Percentiles rank a stretch among this genome's conserved stretches.
Evolutionary conservation across 30 jellyfish, hydroid and myxozoan species (phyloP).

Genomic region (Turritopsis dohrnii): DNA sequence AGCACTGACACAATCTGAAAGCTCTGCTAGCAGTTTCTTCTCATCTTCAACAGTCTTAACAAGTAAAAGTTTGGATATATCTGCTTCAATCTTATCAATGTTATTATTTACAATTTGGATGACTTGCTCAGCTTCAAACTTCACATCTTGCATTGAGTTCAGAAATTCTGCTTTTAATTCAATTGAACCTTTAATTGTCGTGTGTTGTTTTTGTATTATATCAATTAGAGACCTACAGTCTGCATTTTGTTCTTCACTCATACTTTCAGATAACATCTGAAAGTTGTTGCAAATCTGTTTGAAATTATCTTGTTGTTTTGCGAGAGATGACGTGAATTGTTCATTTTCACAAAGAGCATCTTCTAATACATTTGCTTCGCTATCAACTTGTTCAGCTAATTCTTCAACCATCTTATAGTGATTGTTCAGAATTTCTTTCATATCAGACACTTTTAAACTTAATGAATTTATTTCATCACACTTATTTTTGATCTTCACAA

Average conservation of each 20-base stretch:
- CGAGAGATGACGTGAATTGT: background rate
- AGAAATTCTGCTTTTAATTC: conserved; percentile 14
- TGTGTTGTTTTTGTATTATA: background rate
- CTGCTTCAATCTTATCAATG: background rate
- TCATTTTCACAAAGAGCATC: background rate
- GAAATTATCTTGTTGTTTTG: background rate
- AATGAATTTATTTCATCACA: background rate
- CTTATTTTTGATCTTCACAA: background rate
- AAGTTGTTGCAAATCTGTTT: background rate
- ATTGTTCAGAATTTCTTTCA: background rate
- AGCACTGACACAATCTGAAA: conserved; percentile 6
- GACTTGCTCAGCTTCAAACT: conserved; percentile 3
- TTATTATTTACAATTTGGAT: background rate
- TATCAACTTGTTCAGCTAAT: background rate
- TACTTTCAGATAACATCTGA: background rate
- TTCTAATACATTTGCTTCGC: background rate
- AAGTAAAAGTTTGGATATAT: background rate
- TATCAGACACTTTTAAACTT: background rate
- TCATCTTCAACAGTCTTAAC: background rate
- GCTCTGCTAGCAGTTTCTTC: background rate
- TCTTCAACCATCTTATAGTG: background rate
- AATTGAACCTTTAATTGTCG: background rate
- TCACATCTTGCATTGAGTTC: background rate
- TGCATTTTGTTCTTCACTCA: background rate
- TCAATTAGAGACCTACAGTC: background rate